Evolutionary conservation across 2,888 invertebrate species (phyloP).

Genomic region (Agriopis leucophaearia): DNA sequence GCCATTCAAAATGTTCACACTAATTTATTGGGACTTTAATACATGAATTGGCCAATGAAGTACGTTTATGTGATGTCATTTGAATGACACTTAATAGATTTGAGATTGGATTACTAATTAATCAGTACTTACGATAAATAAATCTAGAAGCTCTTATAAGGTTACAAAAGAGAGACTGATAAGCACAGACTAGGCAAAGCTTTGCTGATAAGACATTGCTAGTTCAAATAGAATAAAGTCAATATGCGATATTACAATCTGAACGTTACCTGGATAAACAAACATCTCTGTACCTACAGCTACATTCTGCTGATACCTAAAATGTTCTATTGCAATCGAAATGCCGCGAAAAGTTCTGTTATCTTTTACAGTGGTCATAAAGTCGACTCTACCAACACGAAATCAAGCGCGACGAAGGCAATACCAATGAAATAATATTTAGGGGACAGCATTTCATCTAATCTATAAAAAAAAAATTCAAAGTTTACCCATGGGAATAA

Average conservation of each 20-base stretch:
- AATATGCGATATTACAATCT: neutral
- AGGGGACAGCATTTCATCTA: too few species aligned
- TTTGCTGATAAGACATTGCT: neutral
- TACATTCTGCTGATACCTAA: too few species aligned
- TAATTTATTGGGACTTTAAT: constrained; percentile 43
- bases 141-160: constrained; percentile 5
- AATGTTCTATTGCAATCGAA: neutral
- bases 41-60: constrained; percentile 25
- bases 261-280: neutral
- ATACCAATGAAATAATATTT: too few species aligned
- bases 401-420: too few species aligned
- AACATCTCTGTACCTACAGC: too few species aligned
- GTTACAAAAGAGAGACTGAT: neutral
- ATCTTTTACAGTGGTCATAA: too few species aligned
- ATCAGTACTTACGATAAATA: constrained; percentile 10
- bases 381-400: too few species aligned
- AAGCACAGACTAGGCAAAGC: too few species aligned
- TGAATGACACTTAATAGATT: constrained; percentile 22
- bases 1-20: constrained; percentile 43
- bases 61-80: constrained; percentile 30
- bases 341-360: neutral
- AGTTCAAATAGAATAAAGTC: neutral
- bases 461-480: too few species aligned
- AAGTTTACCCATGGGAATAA: too few species aligned
- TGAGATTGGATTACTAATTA: constrained; percentile 24